Conservation (phyloP, 2,797 vertebrate species). For the Platyrinchus mystaceus region DNA sequence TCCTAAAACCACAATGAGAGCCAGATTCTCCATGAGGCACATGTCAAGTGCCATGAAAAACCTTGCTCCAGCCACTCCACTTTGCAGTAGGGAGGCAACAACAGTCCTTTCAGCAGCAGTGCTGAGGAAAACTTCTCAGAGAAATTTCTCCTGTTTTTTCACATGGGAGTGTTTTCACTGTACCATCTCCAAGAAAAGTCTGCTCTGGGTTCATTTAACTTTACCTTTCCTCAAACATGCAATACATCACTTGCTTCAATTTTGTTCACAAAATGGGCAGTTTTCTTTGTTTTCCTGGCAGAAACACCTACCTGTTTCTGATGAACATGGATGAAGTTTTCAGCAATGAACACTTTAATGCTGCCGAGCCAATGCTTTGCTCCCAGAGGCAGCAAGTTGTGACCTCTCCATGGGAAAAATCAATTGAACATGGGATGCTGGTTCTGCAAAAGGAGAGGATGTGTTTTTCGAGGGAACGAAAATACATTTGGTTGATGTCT, state of each 20-base stretch:
- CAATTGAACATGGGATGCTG: not conserved
- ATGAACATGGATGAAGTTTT: not conserved
- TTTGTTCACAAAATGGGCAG: not conserved
- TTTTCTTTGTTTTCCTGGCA: not conserved
- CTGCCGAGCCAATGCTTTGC: not conserved
- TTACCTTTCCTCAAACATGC: not conserved
- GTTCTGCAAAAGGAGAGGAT: not conserved
- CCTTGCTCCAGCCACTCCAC: not conserved
- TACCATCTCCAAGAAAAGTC: not conserved
- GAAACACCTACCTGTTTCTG: not conserved
- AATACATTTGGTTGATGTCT: not conserved
- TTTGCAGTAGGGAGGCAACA: not conserved
- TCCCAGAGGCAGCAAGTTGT: not conserved
- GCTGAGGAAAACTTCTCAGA: not conserved
- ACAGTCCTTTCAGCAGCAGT: not conserved
- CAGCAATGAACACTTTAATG: accelerated
- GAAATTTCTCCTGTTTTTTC: not conserved
- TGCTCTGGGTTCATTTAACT: not conserved
- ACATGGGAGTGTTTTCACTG: not conserved
- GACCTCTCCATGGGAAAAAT: accelerated
- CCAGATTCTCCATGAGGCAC: not conserved
- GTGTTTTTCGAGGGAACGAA: not conserved
- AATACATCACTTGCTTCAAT: not conserved
- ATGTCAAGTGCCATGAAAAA: accelerated
- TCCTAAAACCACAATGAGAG: not conserved